Conservation (phyloP, 1,140 invertebrate genomes). For the Cydia strobilella region DNA sequence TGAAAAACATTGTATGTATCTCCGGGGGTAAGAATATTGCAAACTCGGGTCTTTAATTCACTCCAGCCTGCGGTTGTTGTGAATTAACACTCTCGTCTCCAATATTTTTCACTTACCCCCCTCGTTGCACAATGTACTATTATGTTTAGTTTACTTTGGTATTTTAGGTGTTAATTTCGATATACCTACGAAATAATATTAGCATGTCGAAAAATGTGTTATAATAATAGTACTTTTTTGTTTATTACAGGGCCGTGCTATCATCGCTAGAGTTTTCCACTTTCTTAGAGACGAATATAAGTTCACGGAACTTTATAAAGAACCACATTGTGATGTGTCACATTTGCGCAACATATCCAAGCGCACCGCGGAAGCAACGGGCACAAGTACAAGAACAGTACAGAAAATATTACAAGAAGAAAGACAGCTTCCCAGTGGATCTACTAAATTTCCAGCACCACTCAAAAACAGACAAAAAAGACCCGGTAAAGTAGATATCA, state of each 20-base stretch:
- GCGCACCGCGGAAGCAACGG: conserved; percentile 6
- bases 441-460: neutral
- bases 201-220: no score
- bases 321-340: conserved; percentile 24
- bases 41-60: no score
- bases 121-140: no score
- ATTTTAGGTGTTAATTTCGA: no score
- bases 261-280: conserved; percentile 34
- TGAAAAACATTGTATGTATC: no score
- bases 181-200: no score
- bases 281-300: conserved; percentile 29
- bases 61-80: no score
- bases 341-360: conserved; percentile 17
- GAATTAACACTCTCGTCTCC: no score
- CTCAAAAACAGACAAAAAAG: conserved; percentile 10
- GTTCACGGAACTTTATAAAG: conserved; percentile 10
- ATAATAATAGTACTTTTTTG: neutral
- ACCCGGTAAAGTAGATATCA: conserved; percentile 4
- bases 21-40: no score
- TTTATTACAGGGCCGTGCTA: conserved; percentile 21
- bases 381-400: neutral
- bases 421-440: neutral
- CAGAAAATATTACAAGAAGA: conserved; percentile 17
- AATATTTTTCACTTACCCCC: no score
- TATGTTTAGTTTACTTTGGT: no score